Base-by-base conservation (phyloP, 2,113 vertebrate genomes). In the Barbus barbus region DNA sequence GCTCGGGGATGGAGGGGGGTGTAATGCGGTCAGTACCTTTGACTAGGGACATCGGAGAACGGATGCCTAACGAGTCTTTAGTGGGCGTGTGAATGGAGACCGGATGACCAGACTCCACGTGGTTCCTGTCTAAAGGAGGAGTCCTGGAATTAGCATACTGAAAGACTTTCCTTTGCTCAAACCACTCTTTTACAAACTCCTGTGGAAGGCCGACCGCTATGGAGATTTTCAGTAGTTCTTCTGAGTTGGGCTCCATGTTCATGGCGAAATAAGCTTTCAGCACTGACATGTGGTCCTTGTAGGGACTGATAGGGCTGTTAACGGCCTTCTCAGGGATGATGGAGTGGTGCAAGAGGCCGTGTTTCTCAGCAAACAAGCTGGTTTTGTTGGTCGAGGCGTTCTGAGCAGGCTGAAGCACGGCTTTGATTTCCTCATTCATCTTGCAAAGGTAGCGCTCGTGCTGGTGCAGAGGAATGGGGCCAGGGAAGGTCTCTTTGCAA, bases 171-270 rank as follows among this genome's bases (percentile, higher is more conserved):
- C 97, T 95, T 95, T 99, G 98, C 86, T 99, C 97, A 88, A 99
- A 99, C 98, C 98, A 99, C 94, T 99, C 97, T 95, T 98, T 98
- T 92, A 99, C 97, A 87, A 99, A 99, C 97, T 99, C 98, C 97
- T 99, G 97, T 96, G 98, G 98, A 92, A 99, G 98, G 93, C 98
- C 97, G 80, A 99, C 97, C 28, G 98, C 98, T 93, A 99, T 99
- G 94, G 98, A 99, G 94, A 99, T 99, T 96, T 99, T 99, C 93
- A 98, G 97, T 95, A 99, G 97, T 95, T 99, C 98, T 93, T 99
- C 98, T 75, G 98, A 97, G 93, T 98, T 99, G 92, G 98, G 98
- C 92, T 99, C 98, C 96, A 97, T 99, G 93, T 99, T 99, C 97
- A 99, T 99, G 95, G 98, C 98, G 78, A 98, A 99, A 90, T 99